phyloP scores from a whole-genome alignment of 2,888 invertebrate species.

The Coecobrya sp. region DNA sequence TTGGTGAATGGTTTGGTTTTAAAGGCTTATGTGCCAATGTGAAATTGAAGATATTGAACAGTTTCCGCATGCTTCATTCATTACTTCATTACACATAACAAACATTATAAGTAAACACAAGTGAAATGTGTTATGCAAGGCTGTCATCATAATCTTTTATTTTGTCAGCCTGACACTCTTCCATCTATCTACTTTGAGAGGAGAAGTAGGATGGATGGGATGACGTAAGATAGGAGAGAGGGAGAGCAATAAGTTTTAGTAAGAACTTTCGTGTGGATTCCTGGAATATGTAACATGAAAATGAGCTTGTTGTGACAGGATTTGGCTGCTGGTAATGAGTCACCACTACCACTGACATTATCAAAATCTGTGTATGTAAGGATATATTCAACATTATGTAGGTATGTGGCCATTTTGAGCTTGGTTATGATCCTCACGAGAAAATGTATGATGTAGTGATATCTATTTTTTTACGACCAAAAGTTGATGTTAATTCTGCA shows the following conservation, averaged over 20 bases:
- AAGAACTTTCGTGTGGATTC: constrained; percentile 50
- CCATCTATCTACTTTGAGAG: neutral
- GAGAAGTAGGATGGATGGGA: constrained; percentile 42
- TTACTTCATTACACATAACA: constrained; percentile 53
- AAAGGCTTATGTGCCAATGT: constrained; percentile 10
- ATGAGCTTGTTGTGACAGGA: constrained; percentile 69
- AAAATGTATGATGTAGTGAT: constrained; percentile 58
- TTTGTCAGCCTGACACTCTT: constrained; percentile 61
- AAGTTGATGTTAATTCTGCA: constrained; percentile 74
- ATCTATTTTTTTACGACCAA: constrained; percentile 73
- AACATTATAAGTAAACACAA: constrained; percentile 47
- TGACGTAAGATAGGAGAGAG: constrained; percentile 53
- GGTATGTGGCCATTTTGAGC: neutral
- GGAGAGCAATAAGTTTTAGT: neutral
- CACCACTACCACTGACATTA: constrained; percentile 47
- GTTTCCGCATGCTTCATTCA: constrained; percentile 51
- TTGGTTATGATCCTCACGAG: neutral
- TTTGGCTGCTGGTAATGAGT: constrained; percentile 66
- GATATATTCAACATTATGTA: neutral
- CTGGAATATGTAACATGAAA: constrained; percentile 68
- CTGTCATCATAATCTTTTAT: constrained; percentile 73
- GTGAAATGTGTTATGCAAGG: constrained; percentile 53
- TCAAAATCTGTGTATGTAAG: neutral
- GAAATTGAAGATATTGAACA: constrained; percentile 50
- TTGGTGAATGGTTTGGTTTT: neutral